These are phyloP conservation scores for Fistularia tabacaria DNA, from an alignment of 2,797 vertebrate genomes.

Conservation along the genomic window DNA sequence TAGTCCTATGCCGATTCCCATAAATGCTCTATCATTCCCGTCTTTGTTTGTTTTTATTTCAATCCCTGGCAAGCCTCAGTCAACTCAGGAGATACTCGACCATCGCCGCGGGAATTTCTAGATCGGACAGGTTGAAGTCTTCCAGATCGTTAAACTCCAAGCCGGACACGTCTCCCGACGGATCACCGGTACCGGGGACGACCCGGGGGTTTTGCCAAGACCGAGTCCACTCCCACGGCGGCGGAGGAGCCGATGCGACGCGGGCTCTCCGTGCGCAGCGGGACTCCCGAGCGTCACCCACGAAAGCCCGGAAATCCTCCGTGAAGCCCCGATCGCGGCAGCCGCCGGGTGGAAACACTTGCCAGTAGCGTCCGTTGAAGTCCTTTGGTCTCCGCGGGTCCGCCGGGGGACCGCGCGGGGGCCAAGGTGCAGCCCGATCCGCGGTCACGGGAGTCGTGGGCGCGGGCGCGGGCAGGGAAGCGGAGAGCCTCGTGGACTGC, in stretches of 20 bases:
- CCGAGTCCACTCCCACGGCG: background rate
- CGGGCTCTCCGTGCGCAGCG: constrained; percentile 11
- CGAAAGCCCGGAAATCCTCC: constrained; percentile 36
- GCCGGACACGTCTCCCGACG: constrained; percentile 34
- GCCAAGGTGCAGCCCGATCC: too few relatives aligned
- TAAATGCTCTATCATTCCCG: constrained; percentile 20
- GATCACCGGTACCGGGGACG: constrained; percentile 7
- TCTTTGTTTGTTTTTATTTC: too few relatives aligned
- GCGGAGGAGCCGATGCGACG: background rate
- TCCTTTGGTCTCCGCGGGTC: background rate
- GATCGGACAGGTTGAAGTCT: constrained; percentile 46
- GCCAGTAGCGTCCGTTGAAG: background rate
- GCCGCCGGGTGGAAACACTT: background rate
- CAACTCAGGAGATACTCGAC: constrained; percentile 59
- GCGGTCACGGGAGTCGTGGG: too few relatives aligned
- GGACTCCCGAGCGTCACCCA: constrained; percentile 1
- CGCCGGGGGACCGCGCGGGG: too few relatives aligned
- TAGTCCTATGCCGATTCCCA: background rate
- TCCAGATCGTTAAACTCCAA: constrained; percentile 44
- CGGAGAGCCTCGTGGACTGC: constrained; percentile 46
- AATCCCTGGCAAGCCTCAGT: background rate
- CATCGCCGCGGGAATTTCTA: constrained; percentile 56
- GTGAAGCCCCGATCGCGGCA: constrained; percentile 30
- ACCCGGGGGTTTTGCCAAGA: constrained; percentile 2
- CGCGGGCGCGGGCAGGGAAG: background rate